Percentiles rank a stretch among this genome's conserved stretches.
These are phyloP conservation scores for Eurypyga helias DNA, from an alignment of 2,113 vertebrate species.

Conservation along the genomic window DNA sequence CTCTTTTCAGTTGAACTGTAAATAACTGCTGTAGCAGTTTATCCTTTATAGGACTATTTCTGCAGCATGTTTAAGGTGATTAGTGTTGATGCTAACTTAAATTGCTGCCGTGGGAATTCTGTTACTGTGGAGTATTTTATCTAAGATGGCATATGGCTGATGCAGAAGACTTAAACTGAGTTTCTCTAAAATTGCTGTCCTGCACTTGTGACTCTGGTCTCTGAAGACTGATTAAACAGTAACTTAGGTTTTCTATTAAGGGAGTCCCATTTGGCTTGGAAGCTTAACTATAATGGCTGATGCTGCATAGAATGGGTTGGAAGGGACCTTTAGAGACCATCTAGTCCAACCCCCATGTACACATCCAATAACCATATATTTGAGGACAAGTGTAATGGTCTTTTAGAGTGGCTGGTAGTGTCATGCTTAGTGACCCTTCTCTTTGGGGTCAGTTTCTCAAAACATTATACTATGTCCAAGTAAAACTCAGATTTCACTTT, in stretches of 20 bases:
- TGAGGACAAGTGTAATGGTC: background rate
- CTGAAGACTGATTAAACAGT: background rate
- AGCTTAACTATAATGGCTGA: background rate
- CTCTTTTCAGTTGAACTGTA: background rate
- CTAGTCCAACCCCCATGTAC: accelerated
- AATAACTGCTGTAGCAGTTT: background rate
- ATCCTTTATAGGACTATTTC: background rate
- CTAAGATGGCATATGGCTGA: background rate
- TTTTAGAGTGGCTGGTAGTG: background rate
- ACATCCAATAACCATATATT: background rate
- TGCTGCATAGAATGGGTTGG: background rate
- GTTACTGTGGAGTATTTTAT: background rate
- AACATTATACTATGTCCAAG: background rate
- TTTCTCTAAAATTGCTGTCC: background rate
- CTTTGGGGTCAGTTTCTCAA: background rate
- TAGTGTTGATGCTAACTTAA: background rate
- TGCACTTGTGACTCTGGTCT: background rate
- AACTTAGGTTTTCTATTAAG: background rate
- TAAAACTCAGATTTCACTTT: background rate
- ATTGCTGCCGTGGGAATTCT: background rate
- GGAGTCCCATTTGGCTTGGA: background rate
- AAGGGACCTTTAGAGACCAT: background rate
- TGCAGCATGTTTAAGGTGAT: background rate
- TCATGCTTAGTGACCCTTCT: background rate
- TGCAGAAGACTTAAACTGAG: background rate